phyloP scores from a whole-genome alignment of 2,888 invertebrate species.

The Stenurella melanura region DNA sequence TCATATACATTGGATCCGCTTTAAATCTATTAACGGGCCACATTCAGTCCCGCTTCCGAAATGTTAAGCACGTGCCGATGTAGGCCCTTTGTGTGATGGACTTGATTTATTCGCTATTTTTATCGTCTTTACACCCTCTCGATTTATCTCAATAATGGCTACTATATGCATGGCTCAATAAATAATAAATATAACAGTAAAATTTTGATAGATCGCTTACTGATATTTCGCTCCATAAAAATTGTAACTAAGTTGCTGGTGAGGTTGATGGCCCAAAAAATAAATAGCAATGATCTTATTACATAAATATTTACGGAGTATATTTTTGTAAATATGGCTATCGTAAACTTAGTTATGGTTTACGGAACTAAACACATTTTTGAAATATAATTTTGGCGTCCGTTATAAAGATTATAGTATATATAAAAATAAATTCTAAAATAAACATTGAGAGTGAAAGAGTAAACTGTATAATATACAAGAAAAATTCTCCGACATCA shows the following conservation, averaged over 20 bases:
- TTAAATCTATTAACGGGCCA: slow-evolving; percentile 59
- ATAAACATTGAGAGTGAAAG: background rate
- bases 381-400: too few relatives aligned
- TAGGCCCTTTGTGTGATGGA: slow-evolving; percentile 43
- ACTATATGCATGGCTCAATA: slow-evolving; percentile 43
- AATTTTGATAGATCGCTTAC: slow-evolving; percentile 11
- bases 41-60: slow-evolving; percentile 53
- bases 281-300: background rate
- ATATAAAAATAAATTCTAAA: background rate
- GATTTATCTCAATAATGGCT: slow-evolving; percentile 55
- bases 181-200: slow-evolving; percentile 41
- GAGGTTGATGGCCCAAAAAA: background rate
- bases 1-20: slow-evolving; percentile 58
- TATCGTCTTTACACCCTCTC: slow-evolving; percentile 49
- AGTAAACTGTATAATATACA: slow-evolving; percentile 7
- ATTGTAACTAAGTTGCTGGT: slow-evolving; percentile 2
- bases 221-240: slow-evolving; percentile 13
- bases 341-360: background rate
- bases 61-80: slow-evolving; percentile 57
- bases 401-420: too few relatives aligned
- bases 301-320: background rate
- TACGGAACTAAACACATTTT: too few relatives aligned
- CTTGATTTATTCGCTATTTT: slow-evolving; percentile 53
- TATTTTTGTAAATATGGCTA: background rate
- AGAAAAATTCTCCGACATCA: background rate